phyloP scores from a whole-genome alignment of 2,888 invertebrate species.

The Tortricodes alternella region DNA sequence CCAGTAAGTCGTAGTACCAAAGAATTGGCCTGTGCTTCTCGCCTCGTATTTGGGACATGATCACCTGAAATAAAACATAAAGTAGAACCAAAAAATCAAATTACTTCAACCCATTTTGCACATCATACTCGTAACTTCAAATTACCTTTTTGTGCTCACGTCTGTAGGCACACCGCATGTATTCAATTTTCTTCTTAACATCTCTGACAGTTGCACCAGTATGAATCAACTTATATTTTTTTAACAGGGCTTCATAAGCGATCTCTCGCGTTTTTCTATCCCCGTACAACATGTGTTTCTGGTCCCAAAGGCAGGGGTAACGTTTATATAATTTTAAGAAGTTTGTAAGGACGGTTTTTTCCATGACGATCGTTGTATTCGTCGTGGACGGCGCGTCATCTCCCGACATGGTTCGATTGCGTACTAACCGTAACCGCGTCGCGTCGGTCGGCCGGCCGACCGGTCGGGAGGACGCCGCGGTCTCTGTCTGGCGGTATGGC shows the following conservation, averaged over 20 bases:
- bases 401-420: conserved; percentile 33
- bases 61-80: conserved; percentile 33
- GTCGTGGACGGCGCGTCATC: not conserved
- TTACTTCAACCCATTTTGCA: not conserved
- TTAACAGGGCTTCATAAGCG: conserved; percentile 37
- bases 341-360: conserved; percentile 32
- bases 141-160: conserved; percentile 42
- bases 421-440: conserved; percentile 32
- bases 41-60: conserved; percentile 14
- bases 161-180: conserved; percentile 41
- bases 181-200: conserved; percentile 42
- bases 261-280: conserved; percentile 30
- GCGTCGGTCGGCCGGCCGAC: conserved; percentile 12
- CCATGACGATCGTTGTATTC: conserved; percentile 7
- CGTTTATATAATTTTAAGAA: conserved; percentile 37
- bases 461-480: conserved; percentile 31
- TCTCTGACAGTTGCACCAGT: conserved; percentile 30
- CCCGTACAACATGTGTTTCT: conserved; percentile 33
- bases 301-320: conserved; percentile 41
- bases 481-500: conserved; percentile 34
- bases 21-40: conserved; percentile 35
- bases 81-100: not conserved
- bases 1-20: conserved; percentile 45
- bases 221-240: conserved; percentile 34
- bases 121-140: no score